Base-by-base conservation (phyloP, 2,113 vertebrate genomes). In the Loxodonta africana region DNA sequence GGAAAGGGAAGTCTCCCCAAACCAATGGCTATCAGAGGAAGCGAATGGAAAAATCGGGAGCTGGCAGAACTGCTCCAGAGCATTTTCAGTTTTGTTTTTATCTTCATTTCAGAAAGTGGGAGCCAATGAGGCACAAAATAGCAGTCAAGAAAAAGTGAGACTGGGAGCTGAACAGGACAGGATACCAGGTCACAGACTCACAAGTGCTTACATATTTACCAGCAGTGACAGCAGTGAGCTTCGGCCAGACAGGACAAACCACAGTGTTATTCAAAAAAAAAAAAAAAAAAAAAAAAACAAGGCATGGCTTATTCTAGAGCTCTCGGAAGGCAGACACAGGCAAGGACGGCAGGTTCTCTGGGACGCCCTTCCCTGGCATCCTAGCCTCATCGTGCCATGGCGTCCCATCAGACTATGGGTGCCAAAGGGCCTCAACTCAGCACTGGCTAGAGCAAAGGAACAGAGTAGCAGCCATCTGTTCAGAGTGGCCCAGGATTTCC, bases 1-100 rank as follows among this genome's bases (percentile, higher is more conserved):
- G 99, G 99, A 99, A 99, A 99, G 98, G 99, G 99, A 99, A 99
- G 99, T 98, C 99, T 96, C 99, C 98, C 98, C 98, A 98, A 98
- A 99, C 98, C 99, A 99, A 98, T 98, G 98, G 94, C 98, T 99
- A 99, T 98, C 99, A 99, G 98, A 99, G 99, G 99, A 99, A 99
- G 98, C 98, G 94, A 98, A 98, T 98, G 98, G 98, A 99, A 99
- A 99, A 98, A 99, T 98, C 98, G 99, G 98, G 97, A 44, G 93
- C 97, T 98, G 98, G 98, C 98, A 98, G 97, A 98, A 98, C 80
- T 95, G 97, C 92, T 95, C 90, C 88, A 94, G 88, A 88, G 92
- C 88, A 95, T 98, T 98, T 98, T 98, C 97, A 97, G 97, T 98
- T 98, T 98, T 97, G 96, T 97, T 98, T 98, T 97, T 98, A 97